Percentiles rank a stretch among this genome's conserved stretches.
Conservation (phyloP, 2,797 vertebrate genomes). For the Muraenolepis orangiensis region DNA sequence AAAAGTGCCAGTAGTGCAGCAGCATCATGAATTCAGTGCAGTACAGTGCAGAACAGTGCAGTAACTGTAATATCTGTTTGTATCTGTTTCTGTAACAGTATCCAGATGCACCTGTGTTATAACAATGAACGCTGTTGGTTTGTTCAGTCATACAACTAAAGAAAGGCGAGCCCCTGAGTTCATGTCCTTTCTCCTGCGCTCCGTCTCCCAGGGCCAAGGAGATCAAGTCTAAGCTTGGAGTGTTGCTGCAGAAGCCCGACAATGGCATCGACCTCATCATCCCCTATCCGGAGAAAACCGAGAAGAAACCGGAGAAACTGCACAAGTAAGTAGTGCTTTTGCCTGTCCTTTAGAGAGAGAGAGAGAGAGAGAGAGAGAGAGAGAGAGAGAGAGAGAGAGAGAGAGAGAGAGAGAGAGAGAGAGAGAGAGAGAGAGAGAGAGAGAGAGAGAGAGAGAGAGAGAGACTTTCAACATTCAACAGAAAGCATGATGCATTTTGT, state of each 20-base stretch:
- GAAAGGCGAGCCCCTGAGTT: not conserved
- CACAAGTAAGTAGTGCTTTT: conserved; percentile 96
- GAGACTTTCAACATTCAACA: not conserved
- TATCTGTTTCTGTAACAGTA: not conserved
- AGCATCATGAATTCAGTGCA: too few relatives aligned
- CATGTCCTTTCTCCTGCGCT: conserved; percentile 18
- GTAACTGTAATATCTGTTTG: not conserved
- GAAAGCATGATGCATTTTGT: not conserved
- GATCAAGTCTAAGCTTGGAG: conserved; percentile 94
- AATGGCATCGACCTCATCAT: conserved; percentile 87
- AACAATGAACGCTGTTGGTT: not conserved
- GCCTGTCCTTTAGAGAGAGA: not conserved
- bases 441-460: not conserved
- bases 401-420: too few relatives aligned
- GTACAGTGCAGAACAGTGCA: too few relatives aligned
- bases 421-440: too few relatives aligned
- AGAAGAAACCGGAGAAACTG: conserved; percentile 88
- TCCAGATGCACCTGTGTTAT: not conserved
- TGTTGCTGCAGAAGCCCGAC: conserved; percentile 93
- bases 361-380: not conserved
- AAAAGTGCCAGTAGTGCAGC: too few relatives aligned
- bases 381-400: too few relatives aligned
- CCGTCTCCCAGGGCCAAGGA: conserved; percentile 85
- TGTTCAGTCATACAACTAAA: not conserved
- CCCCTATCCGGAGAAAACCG: conserved; percentile 85